Evolutionary conservation across 1,140 invertebrate species (phyloP), one percentile per base, ranked within the genome.

Genomic region (Cydia splendana): DNA sequence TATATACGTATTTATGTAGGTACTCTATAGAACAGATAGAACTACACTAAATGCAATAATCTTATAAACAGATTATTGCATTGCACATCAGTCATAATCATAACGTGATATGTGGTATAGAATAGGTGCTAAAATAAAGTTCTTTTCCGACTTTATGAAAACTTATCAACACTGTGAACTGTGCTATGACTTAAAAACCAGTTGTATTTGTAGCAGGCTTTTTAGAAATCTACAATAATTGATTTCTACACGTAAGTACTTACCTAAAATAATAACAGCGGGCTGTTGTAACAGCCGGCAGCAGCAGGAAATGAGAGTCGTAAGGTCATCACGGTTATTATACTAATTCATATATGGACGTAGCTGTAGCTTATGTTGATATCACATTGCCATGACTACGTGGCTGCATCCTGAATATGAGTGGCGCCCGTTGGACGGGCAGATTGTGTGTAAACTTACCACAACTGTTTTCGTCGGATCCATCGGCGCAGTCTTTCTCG

Each of bases 381-480:
- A 13, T 13, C 75, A 18, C 7, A 57, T 57, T 6, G n/a, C 4
- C 7, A 57, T 57, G 53, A n/a, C 53, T 57, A 18, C 0, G 20
- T 18, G 53, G 15, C n/a, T 57, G 53, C n/a, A 57, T 57, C n/a
- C 53, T 57, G 53, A 57, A 18, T 18, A 57, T 57, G n/a, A 18
- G 3, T 57, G 15, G 53, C 53, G 15, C 6, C 6, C 6, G n/a
- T 18, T 7, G 5, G n/a, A 51, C 48, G 48, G 48, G 48, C 4
- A 51, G 4, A 51, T 0, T 42, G 38, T 42, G 48, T 13, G 6
- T 15, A n/a, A n/a, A 96, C 96, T 96, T 90, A 98, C 97, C 97
- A 88, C 98, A 98, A 91, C 96, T 96, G 90, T 98, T 98, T 92
- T 98, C 98, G 87, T 98, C 97, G 4, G 97, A 98, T 62, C 97